These are phyloP conservation scores for Cnemophilus loriae DNA, from an alignment of 2,113 vertebrate species.

Conservation along the genomic window DNA sequence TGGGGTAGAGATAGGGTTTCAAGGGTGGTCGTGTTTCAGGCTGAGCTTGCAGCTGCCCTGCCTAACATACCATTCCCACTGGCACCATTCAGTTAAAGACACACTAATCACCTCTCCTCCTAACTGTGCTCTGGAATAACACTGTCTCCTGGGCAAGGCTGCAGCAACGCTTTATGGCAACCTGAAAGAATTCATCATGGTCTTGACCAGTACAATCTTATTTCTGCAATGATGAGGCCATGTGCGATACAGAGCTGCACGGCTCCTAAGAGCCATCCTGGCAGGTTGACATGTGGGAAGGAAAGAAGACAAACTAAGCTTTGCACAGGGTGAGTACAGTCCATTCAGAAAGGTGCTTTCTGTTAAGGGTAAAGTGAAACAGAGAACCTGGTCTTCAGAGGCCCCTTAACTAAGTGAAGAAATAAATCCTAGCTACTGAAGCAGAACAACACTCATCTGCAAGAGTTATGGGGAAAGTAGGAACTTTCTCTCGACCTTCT, in stretches of 20 bases:
- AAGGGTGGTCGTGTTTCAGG: conserved; percentile 75
- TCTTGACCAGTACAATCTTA: not conserved
- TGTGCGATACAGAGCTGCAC: accelerated
- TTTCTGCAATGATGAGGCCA: not conserved
- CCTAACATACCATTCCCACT: conserved; percentile 28
- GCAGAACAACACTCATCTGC: not conserved
- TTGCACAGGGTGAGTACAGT: not conserved
- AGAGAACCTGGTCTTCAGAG: not conserved
- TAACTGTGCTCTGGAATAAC: not conserved
- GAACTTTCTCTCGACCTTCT: not conserved
- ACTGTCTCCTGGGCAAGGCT: not conserved
- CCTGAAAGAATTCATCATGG: not conserved
- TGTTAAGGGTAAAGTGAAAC: not conserved
- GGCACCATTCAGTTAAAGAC: conserved; percentile 60
- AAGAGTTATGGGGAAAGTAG: not conserved
- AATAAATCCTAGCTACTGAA: not conserved
- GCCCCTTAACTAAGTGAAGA: not conserved
- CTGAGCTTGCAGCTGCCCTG: conserved; percentile 50
- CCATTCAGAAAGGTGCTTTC: not conserved
- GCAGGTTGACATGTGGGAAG: not conserved
- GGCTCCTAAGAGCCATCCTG: not conserved
- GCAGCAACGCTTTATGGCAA: not conserved
- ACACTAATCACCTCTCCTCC: not conserved
- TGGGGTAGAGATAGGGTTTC: conserved; percentile 65
- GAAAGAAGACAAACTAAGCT: not conserved